These are phyloP conservation scores for Rutpela maculata DNA, from an alignment of 2,888 invertebrate genomes.

Conservation along the genomic window DNA sequence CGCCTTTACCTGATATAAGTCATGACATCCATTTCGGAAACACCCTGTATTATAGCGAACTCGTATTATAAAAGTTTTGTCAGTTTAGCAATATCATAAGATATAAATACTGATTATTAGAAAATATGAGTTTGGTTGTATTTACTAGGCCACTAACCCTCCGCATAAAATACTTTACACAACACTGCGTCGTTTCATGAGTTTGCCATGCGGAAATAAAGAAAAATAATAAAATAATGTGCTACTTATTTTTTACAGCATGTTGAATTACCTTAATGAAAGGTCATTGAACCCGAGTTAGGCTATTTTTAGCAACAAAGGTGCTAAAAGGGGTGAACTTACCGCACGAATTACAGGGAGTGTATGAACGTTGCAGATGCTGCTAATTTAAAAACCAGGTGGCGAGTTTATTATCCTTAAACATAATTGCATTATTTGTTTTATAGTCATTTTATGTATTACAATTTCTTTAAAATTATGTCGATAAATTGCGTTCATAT, in stretches of 20 bases:
- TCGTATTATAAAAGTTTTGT: no score
- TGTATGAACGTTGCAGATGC: background rate
- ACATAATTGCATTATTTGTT: background rate
- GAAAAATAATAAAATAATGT: constrained; percentile 51
- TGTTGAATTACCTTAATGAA: constrained; percentile 42
- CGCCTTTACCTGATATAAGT: no score
- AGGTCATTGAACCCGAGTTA: constrained; percentile 38
- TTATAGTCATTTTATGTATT: no score
- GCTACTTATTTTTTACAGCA: constrained; percentile 48
- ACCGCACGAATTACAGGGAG: background rate
- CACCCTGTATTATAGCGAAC: no score
- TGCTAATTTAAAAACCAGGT: background rate
- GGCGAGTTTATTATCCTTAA: background rate
- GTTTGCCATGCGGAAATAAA: constrained; percentile 47
- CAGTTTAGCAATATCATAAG: no score
- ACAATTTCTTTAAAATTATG: no score
- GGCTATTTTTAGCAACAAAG: constrained; percentile 39
- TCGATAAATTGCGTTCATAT: no score
- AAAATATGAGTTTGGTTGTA: background rate
- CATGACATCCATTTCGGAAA: no score
- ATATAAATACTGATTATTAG: no score
- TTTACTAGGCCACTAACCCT: background rate
- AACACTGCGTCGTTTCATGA: constrained; percentile 46
- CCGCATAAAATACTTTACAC: constrained; percentile 21
- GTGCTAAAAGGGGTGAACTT: constrained; percentile 37